phyloP scores from a whole-genome alignment of 2,888 invertebrate species.

The Odontocolon sp. region DNA sequence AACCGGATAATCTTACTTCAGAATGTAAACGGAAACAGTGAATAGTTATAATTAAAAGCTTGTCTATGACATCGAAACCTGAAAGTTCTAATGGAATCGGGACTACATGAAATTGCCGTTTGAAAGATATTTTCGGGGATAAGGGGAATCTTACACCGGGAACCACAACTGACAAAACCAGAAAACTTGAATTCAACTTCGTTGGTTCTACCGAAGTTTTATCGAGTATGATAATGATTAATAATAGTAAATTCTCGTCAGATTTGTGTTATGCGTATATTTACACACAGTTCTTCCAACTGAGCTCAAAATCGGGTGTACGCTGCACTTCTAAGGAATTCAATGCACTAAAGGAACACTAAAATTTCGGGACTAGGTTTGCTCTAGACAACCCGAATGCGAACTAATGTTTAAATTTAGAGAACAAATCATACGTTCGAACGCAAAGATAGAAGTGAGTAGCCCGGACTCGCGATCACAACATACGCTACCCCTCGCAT shows the following conservation, averaged over 20 bases:
- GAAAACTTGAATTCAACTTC: background rate
- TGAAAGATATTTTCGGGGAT: background rate
- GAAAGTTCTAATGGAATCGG: too few species aligned
- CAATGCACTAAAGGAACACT: background rate
- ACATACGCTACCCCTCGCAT: conserved; percentile 17
- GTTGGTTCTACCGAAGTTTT: background rate
- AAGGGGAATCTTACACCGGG: too few species aligned
- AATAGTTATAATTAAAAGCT: background rate
- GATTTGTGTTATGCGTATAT: background rate
- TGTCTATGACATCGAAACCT: background rate
- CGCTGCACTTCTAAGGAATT: conserved; percentile 28
- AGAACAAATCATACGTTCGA: background rate
- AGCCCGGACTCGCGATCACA: background rate
- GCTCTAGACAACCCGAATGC: too few species aligned
- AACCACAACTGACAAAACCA: too few species aligned
- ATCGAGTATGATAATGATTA: background rate
- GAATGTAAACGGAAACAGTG: background rate
- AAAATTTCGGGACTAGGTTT: conserved; percentile 27
- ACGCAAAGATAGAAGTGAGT: conserved; percentile 6
- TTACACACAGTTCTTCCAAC: conserved; percentile 2
- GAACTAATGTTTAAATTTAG: conserved; percentile 10
- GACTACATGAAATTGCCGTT: background rate
- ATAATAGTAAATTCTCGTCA: conserved; percentile 6
- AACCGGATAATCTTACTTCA: background rate
- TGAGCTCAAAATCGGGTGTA: too few species aligned